These are phyloP conservation scores for Lethrus apterus DNA, from an alignment of 1,140 invertebrate genomes.

Conservation along the genomic window DNA sequence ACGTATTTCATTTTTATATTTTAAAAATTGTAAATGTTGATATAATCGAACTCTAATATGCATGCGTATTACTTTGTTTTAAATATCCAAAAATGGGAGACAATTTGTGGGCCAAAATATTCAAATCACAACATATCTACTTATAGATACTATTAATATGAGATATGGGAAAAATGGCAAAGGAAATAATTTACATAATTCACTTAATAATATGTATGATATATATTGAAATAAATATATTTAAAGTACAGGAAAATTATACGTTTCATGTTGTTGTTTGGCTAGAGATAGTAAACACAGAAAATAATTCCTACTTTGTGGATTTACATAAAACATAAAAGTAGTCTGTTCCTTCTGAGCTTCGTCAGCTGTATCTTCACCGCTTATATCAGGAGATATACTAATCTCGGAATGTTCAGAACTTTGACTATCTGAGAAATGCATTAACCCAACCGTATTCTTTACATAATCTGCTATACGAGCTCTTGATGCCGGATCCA, in stretches of 20 bases:
- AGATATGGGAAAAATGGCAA: no score
- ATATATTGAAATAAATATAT: slow-evolving; percentile 10
- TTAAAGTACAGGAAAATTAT: slow-evolving; percentile 30
- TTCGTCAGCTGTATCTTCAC: slow-evolving; percentile 33
- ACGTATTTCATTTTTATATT: no score
- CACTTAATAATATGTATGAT: no score
- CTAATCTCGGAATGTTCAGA: slow-evolving; percentile 34
- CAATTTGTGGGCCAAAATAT: no score
- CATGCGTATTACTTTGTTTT: no score
- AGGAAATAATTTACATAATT: no score
- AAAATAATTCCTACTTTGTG: slow-evolving; percentile 45
- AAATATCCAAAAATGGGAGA: no score
- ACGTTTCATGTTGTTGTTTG: slow-evolving; percentile 40
- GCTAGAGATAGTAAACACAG: slow-evolving; percentile 44
- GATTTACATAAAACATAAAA: slow-evolving; percentile 44
- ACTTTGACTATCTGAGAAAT: slow-evolving; percentile 23
- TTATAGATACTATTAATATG: no score
- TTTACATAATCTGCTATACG: slow-evolving; percentile 49
- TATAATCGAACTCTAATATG: no score
- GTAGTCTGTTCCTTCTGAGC: slow-evolving; percentile 35
- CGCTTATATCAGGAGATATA: slow-evolving; percentile 32
- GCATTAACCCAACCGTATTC: slow-evolving; percentile 44
- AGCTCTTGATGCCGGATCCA: slow-evolving; percentile 48
- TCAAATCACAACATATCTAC: no score
- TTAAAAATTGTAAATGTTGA: no score